Conservation (phyloP, 2,797 vertebrate species). For the Synaphobranchus kaupii region DNA sequence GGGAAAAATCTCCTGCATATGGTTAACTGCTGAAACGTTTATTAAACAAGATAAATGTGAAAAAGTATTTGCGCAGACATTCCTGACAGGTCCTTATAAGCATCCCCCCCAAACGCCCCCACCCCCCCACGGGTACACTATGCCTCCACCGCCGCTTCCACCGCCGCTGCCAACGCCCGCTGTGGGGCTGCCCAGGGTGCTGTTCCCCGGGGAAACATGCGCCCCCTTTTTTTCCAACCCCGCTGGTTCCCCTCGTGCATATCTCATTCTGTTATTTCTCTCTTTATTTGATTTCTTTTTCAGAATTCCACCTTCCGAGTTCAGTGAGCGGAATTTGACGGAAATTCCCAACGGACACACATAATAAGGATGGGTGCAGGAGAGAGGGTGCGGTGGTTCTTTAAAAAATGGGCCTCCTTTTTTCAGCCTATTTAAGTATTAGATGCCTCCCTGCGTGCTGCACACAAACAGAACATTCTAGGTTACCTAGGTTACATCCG, state of each 20-base stretch:
- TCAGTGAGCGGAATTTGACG: neutral
- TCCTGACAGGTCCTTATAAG: no score
- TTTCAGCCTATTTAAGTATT: neutral
- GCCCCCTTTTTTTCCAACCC: no score
- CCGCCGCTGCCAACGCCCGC: neutral
- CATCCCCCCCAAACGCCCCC: no score
- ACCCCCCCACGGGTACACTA: neutral
- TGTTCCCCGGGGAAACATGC: neutral
- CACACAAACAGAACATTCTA: no score
- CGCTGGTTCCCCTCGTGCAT: no score
- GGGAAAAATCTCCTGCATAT: no score
- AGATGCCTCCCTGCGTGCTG: neutral
- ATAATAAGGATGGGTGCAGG: neutral
- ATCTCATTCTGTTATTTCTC: no score
- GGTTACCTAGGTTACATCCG: no score
- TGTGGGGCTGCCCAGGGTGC: no score
- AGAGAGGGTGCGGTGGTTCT: neutral
- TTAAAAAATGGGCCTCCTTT: neutral
- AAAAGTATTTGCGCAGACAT: no score
- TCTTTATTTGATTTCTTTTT: neutral
- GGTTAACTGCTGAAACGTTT: no score
- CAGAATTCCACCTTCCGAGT: neutral
- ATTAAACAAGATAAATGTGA: no score
- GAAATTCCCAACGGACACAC: neutral
- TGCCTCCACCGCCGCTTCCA: neutral